A percentile compares a stretch with the other conserved stretches of the same genome.
Evolutionary conservation across 2,797 vertebrate genomes (phyloP).

Genomic region (Anolis apletophallus): DNA sequence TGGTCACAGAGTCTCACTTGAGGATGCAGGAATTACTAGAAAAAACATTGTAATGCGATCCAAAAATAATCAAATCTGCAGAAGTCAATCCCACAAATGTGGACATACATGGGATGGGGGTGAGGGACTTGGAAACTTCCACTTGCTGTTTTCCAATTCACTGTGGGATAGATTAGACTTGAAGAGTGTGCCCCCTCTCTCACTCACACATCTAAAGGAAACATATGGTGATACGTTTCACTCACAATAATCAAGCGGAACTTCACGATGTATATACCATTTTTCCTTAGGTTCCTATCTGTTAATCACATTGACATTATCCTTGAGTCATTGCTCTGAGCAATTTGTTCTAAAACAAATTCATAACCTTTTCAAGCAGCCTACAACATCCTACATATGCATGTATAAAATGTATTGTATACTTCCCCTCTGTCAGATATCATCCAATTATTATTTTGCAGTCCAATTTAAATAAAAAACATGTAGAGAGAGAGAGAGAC

Average conservation of each 20-base stretch:
- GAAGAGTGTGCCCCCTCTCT: too few species aligned
- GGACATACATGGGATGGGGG: too few species aligned
- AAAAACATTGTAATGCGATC: too few species aligned
- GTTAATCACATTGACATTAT: not conserved
- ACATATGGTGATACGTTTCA: not conserved
- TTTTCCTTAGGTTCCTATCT: slow-evolving; percentile 6
- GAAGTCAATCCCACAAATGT: too few species aligned
- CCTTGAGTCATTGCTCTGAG: slow-evolving; percentile 18
- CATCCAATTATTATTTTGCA: not conserved
- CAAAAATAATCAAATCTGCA: too few species aligned
- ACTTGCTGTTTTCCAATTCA: too few species aligned
- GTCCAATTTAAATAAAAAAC: not conserved
- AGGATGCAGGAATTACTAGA: too few species aligned
- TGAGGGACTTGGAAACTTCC: too few species aligned
- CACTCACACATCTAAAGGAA: not conserved
- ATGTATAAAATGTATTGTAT: not conserved
- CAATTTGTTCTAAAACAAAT: slow-evolving; percentile 40
- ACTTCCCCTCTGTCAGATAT: not conserved
- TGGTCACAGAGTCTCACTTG: too few species aligned
- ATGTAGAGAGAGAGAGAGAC: not conserved
- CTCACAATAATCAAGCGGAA: not conserved
- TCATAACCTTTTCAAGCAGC: not conserved
- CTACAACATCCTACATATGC: fast-evolving
- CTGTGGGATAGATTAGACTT: too few species aligned
- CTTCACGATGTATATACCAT: not conserved